Conservation (phyloP, 37 sponge, comb jelly and placozoan genomes). For the Mnemiopsis leidyi region DNA sequence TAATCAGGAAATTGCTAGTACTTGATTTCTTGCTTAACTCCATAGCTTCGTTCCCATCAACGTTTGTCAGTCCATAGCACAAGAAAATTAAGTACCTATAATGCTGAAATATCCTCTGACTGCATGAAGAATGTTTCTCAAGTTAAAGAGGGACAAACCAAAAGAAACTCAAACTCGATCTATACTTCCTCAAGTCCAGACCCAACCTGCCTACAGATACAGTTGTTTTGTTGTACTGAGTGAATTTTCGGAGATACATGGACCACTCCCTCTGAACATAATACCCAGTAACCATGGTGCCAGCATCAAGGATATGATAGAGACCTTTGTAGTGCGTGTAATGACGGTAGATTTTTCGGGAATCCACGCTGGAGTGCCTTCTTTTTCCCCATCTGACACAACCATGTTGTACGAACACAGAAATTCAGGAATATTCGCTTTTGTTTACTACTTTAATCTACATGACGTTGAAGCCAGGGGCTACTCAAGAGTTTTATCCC, state of each 20-base stretch:
- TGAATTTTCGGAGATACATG: not conserved
- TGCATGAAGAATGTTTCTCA: too few species aligned
- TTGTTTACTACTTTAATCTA: slow-evolving; percentile 44
- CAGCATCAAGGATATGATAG: not conserved
- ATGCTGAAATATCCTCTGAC: too few species aligned
- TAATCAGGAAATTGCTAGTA: too few species aligned
- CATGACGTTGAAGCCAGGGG: slow-evolving; percentile 43
- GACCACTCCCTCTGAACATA: slow-evolving; percentile 19
- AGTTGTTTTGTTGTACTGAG: slow-evolving; percentile 8
- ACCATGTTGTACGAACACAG: not conserved
- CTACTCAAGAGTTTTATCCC: not conserved
- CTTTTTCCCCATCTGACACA: slow-evolving; percentile 23
- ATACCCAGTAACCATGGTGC: not conserved
- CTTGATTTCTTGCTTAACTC: too few species aligned
- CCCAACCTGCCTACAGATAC: too few species aligned
- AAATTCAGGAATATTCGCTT: not conserved
- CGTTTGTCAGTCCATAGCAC: too few species aligned
- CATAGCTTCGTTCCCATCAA: too few species aligned
- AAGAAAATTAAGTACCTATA: too few species aligned
- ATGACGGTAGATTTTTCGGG: slow-evolving; percentile 44
- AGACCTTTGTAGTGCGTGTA: slow-evolving; percentile 40
- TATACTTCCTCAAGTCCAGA: too few species aligned
- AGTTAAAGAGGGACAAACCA: too few species aligned
- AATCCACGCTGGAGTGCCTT: slow-evolving; percentile 43
- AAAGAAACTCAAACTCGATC: too few species aligned